phyloP scores from a whole-genome alignment of 92 coral and sea anemone genomes.

The Porites cylindrica region DNA sequence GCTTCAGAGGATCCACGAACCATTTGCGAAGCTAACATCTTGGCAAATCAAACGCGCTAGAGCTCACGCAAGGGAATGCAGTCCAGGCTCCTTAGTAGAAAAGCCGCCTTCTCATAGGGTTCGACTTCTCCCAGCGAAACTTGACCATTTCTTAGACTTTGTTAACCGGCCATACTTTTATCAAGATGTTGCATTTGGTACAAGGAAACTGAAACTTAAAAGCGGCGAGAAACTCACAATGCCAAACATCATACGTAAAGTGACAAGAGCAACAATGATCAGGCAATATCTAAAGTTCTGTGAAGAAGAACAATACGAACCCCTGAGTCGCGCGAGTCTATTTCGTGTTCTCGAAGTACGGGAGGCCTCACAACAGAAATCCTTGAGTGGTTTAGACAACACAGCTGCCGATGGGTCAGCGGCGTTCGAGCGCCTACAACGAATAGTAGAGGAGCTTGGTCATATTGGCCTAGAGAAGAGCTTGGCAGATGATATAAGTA shows the following conservation, averaged over 20 bases:
- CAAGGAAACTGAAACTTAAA: slow-evolving; percentile 66
- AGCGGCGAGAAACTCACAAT: slow-evolving; percentile 67
- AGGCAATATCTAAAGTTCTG: slow-evolving; percentile 69
- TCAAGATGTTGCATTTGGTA: slow-evolving; percentile 86
- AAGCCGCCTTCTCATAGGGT: slow-evolving; percentile 57
- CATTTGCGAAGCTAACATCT: slow-evolving; percentile 61
- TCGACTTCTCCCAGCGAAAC: slow-evolving; percentile 61
- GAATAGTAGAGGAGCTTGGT: slow-evolving; percentile 24
- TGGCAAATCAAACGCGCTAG: slow-evolving; percentile 77
- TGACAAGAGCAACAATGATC: slow-evolving; percentile 81
- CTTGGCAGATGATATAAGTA: slow-evolving; percentile 42
- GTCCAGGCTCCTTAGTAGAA: slow-evolving; percentile 70
- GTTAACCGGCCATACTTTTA: slow-evolving; percentile 76
- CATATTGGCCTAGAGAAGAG: slow-evolving; percentile 56
- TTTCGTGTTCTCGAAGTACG: slow-evolving; percentile 65
- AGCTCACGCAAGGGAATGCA: slow-evolving; percentile 66
- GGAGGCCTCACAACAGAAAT: slow-evolving; percentile 65
- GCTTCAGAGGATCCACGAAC: slow-evolving; percentile 68
- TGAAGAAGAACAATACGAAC: slow-evolving; percentile 62
- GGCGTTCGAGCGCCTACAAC: no score
- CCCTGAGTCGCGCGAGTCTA: slow-evolving; percentile 71
- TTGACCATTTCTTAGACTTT: slow-evolving; percentile 79
- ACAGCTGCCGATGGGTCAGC: slow-evolving; percentile 58
- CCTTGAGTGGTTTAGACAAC: slow-evolving; percentile 73
- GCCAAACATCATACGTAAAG: slow-evolving; percentile 80